Evolutionary conservation across 2,113 vertebrate genomes (phyloP), one percentile per base, ranked within the genome.

Genomic region (Neotoma lepida): DNA sequence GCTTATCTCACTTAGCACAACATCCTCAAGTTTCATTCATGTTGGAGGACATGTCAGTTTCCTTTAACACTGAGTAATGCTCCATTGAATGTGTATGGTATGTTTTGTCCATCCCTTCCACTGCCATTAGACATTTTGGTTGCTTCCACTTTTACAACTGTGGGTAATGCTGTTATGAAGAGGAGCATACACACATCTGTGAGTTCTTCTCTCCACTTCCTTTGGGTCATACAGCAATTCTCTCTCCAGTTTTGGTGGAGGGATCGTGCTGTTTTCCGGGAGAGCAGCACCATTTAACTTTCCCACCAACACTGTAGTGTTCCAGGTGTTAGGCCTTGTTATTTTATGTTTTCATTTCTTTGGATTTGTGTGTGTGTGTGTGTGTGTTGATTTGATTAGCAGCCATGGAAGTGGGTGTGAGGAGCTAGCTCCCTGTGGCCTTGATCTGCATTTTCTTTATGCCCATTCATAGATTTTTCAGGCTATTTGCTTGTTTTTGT

Each of bases 61-160:
- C 81, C 33, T 44, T 41, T 73, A 81, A 89, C 26, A 41, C 46
- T 92, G 82, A 81, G 81, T 73, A 73, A 89, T 68, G 91, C 66
- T 71, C 15, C 24, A 61, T 15, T 73, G n/a, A 70, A 44, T 76
- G 73, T 76, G 28, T 46, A 26, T 76, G 24, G 9, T 39, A 39
- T 18, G 63, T 56, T 66, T 66, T 90, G 58, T 54, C 49, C 41
- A 61, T 68, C 33, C n/a, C 80, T 74, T 71, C 80, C 51, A 46
- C 54, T 61, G 6, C 58, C 2, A 0, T 30, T 88, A 20, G 66
- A 51, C 41, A 76, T 22, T 61, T 61, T 68, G 61, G 58, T 74
- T 66, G n/a, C 71, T 90, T 70, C 51, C 28, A 71, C 9, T 9
- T 61, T 58, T 94, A 46, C 51, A 14, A 24, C 35, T 39, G 51